Evolutionary conservation across 2,888 invertebrate species (phyloP), one percentile per base, ranked within the genome.

Genomic region (Polydrusus cervinus): DNA sequence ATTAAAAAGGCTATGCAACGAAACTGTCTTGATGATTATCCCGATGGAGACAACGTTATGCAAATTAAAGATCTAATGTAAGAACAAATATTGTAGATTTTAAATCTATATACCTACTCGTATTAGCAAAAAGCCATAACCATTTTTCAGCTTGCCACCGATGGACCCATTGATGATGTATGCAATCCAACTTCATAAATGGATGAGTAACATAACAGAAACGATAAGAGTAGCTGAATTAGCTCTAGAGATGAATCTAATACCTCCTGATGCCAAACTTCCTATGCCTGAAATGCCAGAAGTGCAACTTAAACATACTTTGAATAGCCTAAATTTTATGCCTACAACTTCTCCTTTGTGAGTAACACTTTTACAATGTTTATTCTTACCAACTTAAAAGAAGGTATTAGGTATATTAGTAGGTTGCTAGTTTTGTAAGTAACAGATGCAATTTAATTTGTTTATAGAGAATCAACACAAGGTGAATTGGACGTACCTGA

Each of bases 111-210:
- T n/a, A n/a, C n/a, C n/a, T 3, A 5, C 25, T 25, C 3, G 25
- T 25, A 25, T 1, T 25, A 25, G 25, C 1, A 25, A 25, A 25
- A 25, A 25, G 53, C 6, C 1, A 53, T 69, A 45, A 20, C 55
- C 20, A 18, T 34, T 10, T 80, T 82, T 60, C n/a, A 87, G 86
- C 13, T 80, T 87, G 49, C 82, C 84, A 38, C 80, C 84, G n/a
- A 81, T 83, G 80, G 84, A 87, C 78, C 86, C 86, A 0, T 68
- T 85, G 16, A 81, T 86, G 71, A 68, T 85, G 16, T 83, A 86
- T 77, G 83, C 85, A 1, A 86, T 87, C 53, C 78, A 84, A 10
- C 76, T 87, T 30, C 87, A 87, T 73, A 86, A 86, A 79, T 83
- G 86, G 78, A 79, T 81, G 34, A 85, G 82, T 73, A 81, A 85